A percentile compares a stretch with the other conserved stretches of the same genome.
Conservation (phyloP, 2,888 invertebrate species). For the Entomobrya proxima region DNA sequence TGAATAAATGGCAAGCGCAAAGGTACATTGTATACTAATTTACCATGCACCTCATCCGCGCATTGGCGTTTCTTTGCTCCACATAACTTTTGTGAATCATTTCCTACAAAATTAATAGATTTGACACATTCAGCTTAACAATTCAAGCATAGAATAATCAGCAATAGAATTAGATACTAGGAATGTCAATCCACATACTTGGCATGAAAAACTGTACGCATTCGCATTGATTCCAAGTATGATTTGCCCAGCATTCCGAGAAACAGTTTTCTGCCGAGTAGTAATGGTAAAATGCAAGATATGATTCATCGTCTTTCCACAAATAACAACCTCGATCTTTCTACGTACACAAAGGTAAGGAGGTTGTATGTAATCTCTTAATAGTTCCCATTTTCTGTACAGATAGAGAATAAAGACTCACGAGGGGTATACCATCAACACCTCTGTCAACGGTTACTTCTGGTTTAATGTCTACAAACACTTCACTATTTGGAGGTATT, state of each 20-base stretch:
- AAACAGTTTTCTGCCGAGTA: slow-evolving; percentile 2
- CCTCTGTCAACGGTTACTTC: not conserved
- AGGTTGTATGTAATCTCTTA: not conserved
- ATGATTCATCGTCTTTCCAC: not conserved
- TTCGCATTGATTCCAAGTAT: not conserved
- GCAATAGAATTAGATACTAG: no score
- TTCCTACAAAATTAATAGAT: not conserved
- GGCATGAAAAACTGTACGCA: slow-evolving; percentile 26
- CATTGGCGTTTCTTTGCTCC: not conserved
- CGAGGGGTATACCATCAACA: not conserved
- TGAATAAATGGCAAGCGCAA: no score
- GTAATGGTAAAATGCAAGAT: not conserved
- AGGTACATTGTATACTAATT: no score
- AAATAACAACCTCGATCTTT: not conserved
- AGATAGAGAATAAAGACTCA: not conserved
- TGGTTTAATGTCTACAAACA: slow-evolving; percentile 50
- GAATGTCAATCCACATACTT: slow-evolving; percentile 11
- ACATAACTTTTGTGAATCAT: not conserved
- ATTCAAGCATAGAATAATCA: no score
- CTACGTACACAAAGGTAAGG: not conserved
- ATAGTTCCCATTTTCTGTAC: not conserved
- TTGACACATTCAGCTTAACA: no score
- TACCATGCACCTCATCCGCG: not conserved
- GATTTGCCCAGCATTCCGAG: not conserved
- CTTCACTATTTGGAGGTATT: slow-evolving; percentile 33